phyloP scores from a whole-genome alignment of 2,888 invertebrate genomes.

The Schrankia costaestrigalis region DNA sequence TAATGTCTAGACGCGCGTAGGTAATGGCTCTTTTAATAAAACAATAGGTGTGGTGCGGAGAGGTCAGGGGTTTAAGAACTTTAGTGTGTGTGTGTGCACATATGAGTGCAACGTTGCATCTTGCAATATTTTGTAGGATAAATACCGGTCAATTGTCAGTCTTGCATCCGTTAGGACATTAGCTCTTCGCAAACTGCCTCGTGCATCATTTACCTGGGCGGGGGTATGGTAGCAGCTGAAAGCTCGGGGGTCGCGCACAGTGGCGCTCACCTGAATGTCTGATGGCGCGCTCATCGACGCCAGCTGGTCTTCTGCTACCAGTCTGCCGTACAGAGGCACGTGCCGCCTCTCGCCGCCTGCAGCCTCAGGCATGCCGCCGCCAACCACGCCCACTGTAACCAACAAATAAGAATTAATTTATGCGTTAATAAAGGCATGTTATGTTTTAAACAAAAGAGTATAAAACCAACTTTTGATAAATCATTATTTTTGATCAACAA shows the following conservation, averaged over 20 bases:
- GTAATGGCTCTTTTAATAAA: slow-evolving; percentile 57
- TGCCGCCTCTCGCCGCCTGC: slow-evolving; percentile 82
- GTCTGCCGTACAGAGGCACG: slow-evolving; percentile 92
- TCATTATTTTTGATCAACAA: too few relatives aligned
- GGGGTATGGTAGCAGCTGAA: slow-evolving; percentile 75
- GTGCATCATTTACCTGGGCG: slow-evolving; percentile 77
- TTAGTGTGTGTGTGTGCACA: slow-evolving; percentile 19
- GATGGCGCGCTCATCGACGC: slow-evolving; percentile 82
- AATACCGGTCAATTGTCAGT: slow-evolving; percentile 2
- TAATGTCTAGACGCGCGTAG: slow-evolving; percentile 60
- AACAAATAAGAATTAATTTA: slow-evolving; percentile 19
- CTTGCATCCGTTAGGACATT: slow-evolving; percentile 16
- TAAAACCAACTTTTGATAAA: too few relatives aligned
- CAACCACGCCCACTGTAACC: slow-evolving; percentile 74
- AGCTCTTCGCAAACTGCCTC: slow-evolving; percentile 66
- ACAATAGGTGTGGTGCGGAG: slow-evolving; percentile 48
- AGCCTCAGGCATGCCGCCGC: slow-evolving; percentile 70
- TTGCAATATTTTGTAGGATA: slow-evolving; percentile 3
- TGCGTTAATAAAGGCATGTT: too few relatives aligned
- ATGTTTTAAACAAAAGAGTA: too few relatives aligned
- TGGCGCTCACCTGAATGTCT: slow-evolving; percentile 83
- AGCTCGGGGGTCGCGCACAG: slow-evolving; percentile 77
- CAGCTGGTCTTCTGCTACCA: slow-evolving; percentile 94
- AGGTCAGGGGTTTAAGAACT: slow-evolving; percentile 37
- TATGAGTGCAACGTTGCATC: slow-evolving; percentile 21